phyloP scores from a whole-genome alignment of 2,797 vertebrate species.

The Pangasius larnaudii region DNA sequence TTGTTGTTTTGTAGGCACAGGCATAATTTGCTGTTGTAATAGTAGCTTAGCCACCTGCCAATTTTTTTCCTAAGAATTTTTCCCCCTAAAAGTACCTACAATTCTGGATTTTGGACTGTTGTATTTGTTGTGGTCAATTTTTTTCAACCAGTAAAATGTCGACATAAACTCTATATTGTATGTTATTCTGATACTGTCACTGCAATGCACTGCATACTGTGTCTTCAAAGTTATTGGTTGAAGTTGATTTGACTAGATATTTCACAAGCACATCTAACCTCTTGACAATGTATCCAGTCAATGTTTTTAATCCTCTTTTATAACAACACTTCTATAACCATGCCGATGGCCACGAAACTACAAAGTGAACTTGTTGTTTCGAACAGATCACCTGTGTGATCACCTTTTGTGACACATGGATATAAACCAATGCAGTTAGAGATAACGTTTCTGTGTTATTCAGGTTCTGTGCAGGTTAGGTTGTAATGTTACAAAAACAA shows the following conservation, averaged over 20 bases:
- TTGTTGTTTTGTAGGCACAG: no score
- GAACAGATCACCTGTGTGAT: background rate
- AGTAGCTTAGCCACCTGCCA: no score
- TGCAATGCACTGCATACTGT: background rate
- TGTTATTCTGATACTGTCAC: background rate
- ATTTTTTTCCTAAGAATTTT: no score
- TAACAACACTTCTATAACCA: background rate
- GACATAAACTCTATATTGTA: no score
- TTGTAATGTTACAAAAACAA: background rate
- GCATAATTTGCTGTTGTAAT: no score
- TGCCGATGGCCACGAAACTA: background rate
- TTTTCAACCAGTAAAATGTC: background rate
- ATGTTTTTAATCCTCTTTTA: background rate
- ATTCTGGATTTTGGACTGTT: no score
- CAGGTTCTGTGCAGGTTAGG: background rate
- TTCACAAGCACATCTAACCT: background rate
- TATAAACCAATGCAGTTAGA: background rate
- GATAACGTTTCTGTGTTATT: background rate
- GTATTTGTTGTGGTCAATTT: background rate
- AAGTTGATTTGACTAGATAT: background rate
- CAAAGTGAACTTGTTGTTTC: background rate
- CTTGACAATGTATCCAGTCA: background rate
- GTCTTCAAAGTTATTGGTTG: background rate
- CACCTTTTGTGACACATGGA: background rate
- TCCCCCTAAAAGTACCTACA: no score